Evolutionary conservation across 2,113 vertebrate species (phyloP), one percentile per base, ranked within the genome.

Genomic region (Phylloscopus trochiloides): DNA sequence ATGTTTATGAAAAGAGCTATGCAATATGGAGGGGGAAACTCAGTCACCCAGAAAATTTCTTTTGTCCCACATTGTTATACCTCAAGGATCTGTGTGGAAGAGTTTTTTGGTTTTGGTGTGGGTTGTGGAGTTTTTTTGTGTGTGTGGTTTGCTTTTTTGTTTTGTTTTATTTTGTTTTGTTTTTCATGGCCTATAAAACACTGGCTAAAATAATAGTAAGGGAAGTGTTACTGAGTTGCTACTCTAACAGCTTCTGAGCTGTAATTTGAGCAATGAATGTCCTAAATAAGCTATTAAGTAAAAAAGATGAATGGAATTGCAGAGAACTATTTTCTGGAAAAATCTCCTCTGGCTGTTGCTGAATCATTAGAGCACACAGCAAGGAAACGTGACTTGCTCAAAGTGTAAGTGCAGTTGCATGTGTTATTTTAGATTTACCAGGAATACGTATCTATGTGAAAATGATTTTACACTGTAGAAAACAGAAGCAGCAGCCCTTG

Each of bases 391-490:
- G 66, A 87, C 58, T 71, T 68, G 70, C 63, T 84, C 12, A 5
- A 88, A 91, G 40, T 73, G 65, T 59, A n/a, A 29, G 48, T 63
- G 51, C 20, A 65, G 36, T 70, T 91, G 20, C 34, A 72, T 5
- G 3, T 8, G 17, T 47, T 76, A 70, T 63, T 92, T 96, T 65
- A 85, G 51, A 57, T 88, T 73, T 88, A 63, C 38, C 7, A 63
- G 52, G 58, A 73, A 51, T 68, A 67, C 52, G 2, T 81, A 16
- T 52, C 62, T 51, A 54, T 73, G 32, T 42, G 85, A 87, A 93
- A 95, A 93, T n/a, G 4, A 65, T 86, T 93, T 92, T 86, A 57
- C n/a, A 20, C 29, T 51, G 52, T 68, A 72, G 48, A 78, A 97
- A 95, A 85, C 6, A 68, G 48, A 94, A 90, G 61, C 10, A 94